These are phyloP conservation scores for Aethina tumida DNA, from an alignment of 1,140 invertebrate species.

Conservation along the genomic window DNA sequence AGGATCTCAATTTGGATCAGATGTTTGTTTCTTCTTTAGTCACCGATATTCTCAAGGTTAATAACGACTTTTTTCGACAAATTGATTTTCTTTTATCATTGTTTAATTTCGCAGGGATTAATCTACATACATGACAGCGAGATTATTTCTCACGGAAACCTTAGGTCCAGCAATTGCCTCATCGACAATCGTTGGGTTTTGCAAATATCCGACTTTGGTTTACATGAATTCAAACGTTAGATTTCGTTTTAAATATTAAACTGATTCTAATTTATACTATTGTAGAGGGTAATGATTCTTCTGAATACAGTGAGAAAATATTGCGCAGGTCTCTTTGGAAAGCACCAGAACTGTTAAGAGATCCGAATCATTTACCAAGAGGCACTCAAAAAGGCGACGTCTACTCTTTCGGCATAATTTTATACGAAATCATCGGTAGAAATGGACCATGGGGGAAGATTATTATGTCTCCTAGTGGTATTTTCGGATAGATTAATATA, in stretches of 20 bases:
- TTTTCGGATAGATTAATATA: background rate
- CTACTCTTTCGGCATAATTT: constrained; percentile 58
- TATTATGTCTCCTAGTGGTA: constrained; percentile 47
- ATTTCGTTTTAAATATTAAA: constrained; percentile 14
- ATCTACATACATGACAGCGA: constrained; percentile 71
- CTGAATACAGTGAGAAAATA: constrained; percentile 38
- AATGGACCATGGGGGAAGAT: constrained; percentile 60
- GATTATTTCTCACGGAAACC: constrained; percentile 63
- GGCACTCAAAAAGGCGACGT: constrained; percentile 66
- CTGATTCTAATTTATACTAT: background rate
- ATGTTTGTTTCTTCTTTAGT: constrained; percentile 65
- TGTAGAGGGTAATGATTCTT: constrained; percentile 44
- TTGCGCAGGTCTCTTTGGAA: constrained; percentile 48
- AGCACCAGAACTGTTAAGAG: constrained; percentile 58
- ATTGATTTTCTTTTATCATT: background rate
- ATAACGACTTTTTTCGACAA: constrained; percentile 8
- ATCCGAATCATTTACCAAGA: constrained; percentile 39
- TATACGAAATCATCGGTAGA: constrained; percentile 61
- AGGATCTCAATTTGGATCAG: constrained; percentile 57
- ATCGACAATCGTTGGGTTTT: constrained; percentile 72
- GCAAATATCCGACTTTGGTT: constrained; percentile 68
- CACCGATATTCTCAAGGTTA: constrained; percentile 54
- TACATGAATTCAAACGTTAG: constrained; percentile 64
- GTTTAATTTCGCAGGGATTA: constrained; percentile 43
- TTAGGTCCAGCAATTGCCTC: constrained; percentile 67